A percentile compares a stretch with the other conserved stretches of the same genome.
These are phyloP conservation scores for Campaea margaritaria DNA, from an alignment of 2,888 invertebrate species.

Conservation along the genomic window DNA sequence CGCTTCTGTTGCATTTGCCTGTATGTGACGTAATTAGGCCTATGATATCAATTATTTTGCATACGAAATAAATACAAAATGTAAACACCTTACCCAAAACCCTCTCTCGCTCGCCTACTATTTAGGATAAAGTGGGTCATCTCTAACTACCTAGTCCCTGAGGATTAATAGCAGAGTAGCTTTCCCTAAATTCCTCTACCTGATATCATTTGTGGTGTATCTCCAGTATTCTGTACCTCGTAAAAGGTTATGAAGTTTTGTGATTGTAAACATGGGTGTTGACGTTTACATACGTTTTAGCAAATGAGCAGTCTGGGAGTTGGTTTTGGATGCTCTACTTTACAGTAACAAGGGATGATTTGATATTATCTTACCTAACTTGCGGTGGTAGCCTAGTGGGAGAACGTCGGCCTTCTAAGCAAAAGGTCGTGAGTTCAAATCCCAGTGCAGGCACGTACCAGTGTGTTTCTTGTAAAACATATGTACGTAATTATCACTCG, in stretches of 20 bases:
- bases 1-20: too few species aligned
- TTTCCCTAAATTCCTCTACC: conserved; percentile 54
- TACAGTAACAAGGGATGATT: not conserved
- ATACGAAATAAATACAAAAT: not conserved
- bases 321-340: not conserved
- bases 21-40: too few species aligned
- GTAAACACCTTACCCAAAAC: conserved; percentile 3
- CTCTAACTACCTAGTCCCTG: conserved; percentile 69
- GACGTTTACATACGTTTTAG: conserved; percentile 5
- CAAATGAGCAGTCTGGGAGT: conserved; percentile 7
- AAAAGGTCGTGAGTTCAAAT: too few species aligned
- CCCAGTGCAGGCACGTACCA: too few species aligned
- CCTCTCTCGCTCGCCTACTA: conserved; percentile 18
- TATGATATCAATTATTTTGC: not conserved
- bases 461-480: too few species aligned
- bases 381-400: too few species aligned
- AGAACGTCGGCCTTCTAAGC: too few species aligned
- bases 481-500: too few species aligned
- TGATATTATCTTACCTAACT: too few species aligned
- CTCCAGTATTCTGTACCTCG: too few species aligned
- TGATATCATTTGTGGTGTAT: conserved; percentile 49
- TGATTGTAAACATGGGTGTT: conserved; percentile 23
- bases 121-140: conserved; percentile 69
- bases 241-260: conserved; percentile 25
- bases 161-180: conserved; percentile 71